Evolutionary conservation across 2,888 invertebrate genomes (phyloP), one percentile per base, ranked within the genome.

Genomic region (Spilarctia lutea): DNA sequence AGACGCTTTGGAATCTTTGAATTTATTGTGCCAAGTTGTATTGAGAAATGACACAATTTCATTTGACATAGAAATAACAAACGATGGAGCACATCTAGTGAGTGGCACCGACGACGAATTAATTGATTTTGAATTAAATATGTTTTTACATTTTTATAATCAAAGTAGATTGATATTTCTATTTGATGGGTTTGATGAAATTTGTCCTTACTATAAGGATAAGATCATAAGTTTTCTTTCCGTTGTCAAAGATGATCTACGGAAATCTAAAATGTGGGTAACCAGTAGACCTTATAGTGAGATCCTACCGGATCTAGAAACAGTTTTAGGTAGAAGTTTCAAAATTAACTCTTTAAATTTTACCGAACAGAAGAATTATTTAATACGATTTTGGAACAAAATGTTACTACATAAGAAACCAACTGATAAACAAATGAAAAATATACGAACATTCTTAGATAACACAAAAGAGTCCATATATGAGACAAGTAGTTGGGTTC

Each of bases 261-360:
- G 18, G 3, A 72, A 45, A 27, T 42, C 75, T 27, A 65, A 69
- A 33, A 70, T 81, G 65, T 80, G 80, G 80, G 68, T 84, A 0
- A 78, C 84, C 1, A 83, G 79, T 45, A 76, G 83, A 20, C 76
- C 82, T 13, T 83, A 83, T 35, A 73, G 71, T 33, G 72, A 80
- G 71, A 70, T 81, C n/a, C n/a, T n/a, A n/a, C n/a, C n/a, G n/a
- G n/a, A n/a, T n/a, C n/a, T n/a, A n/a, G n/a, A n/a, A n/a, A 63
- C 2, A 11, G 73, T 75, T 11, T 80, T 84, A 33, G 77, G 78
- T 13, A 65, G 27, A 33, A 48, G 68, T 2, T 79, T 75, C 65
- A 66, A 72, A 45, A 60, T 84, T 16, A 56, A 70, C 45, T 65
- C 60, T 4, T 75, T 84, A 0, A n/a, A 65, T 24, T 45, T 48